These are phyloP conservation scores for Solea solea DNA, from an alignment of 2,113 vertebrate genomes.

Conservation along the genomic window DNA sequence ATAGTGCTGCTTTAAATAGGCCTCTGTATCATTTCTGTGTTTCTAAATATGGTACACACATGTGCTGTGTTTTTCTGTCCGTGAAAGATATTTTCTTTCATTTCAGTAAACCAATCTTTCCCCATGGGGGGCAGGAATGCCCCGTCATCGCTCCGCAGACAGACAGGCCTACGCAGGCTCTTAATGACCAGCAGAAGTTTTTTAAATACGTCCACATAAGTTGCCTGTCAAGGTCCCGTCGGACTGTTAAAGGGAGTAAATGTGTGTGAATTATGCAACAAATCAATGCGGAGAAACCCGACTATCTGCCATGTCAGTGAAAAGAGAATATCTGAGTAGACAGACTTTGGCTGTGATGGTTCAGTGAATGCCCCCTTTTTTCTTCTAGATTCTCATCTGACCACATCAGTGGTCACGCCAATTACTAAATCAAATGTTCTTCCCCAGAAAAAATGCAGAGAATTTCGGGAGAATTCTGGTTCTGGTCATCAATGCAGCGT, in stretches of 20 bases:
- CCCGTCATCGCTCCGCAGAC: slow-evolving; percentile 45
- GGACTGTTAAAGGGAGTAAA: slow-evolving; percentile 34
- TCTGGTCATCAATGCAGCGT: background rate
- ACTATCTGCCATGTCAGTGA: slow-evolving; percentile 50
- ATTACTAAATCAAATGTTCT: background rate
- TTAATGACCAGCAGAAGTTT: slow-evolving; percentile 35
- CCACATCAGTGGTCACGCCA: slow-evolving; percentile 5
- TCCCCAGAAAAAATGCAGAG: background rate
- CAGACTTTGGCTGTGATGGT: slow-evolving; percentile 34
- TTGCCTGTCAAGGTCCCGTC: slow-evolving; percentile 46
- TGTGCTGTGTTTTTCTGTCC: slow-evolving; percentile 43
- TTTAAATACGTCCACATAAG: slow-evolving; percentile 40
- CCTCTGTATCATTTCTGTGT: slow-evolving; percentile 49
- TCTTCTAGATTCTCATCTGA: background rate
- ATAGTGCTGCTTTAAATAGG: slow-evolving; percentile 75
- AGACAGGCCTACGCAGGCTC: slow-evolving; percentile 14
- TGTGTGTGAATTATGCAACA: slow-evolving; percentile 68
- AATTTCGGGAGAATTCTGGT: background rate
- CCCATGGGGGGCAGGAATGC: slow-evolving; percentile 32
- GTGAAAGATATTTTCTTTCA: slow-evolving; percentile 37
- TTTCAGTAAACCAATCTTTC: slow-evolving; percentile 59
- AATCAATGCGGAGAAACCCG: slow-evolving; percentile 70
- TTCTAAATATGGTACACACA: slow-evolving; percentile 68
- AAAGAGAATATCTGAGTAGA: slow-evolving; percentile 26
- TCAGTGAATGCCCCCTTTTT: slow-evolving; percentile 9